phyloP scores from a whole-genome alignment of 2,888 invertebrate genomes.

The Tachina fera region DNA sequence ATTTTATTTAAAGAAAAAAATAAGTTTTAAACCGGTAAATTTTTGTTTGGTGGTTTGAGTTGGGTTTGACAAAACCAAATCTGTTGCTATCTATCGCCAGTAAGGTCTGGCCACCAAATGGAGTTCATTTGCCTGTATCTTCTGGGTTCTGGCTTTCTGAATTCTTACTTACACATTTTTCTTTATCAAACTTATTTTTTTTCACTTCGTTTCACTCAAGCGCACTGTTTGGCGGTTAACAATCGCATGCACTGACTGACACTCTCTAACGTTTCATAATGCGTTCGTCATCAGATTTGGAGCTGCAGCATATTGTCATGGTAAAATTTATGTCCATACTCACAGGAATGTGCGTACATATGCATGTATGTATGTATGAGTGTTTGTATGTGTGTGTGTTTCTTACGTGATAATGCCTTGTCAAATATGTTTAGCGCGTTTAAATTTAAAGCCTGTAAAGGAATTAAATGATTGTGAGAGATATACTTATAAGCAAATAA shows the following conservation, averaged over 20 bases:
- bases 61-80: slow-evolving; percentile 24
- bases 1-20: slow-evolving; percentile 31
- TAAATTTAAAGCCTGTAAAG: background rate
- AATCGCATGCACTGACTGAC: background rate
- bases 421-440: background rate
- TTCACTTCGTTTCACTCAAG: slow-evolving; percentile 56
- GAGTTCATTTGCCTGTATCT: slow-evolving; percentile 54
- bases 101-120: background rate
- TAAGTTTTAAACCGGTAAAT: slow-evolving; percentile 11
- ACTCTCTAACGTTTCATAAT: slow-evolving; percentile 35
- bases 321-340: slow-evolving; percentile 32
- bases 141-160: slow-evolving; percentile 2
- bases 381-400: background rate
- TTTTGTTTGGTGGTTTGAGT: background rate
- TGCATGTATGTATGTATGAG: too few species aligned
- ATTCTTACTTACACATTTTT: slow-evolving; percentile 39
- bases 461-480: background rate
- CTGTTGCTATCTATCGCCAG: slow-evolving; percentile 50
- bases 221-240: slow-evolving; percentile 6
- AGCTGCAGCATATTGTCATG: slow-evolving; percentile 53
- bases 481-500: too few species aligned
- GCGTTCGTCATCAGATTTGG: slow-evolving; percentile 47
- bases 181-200: slow-evolving; percentile 46
- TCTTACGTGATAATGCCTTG: background rate
- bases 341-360: too few species aligned